Evolutionary conservation across 2,888 invertebrate genomes (phyloP), one percentile per base, ranked within the genome.

Genomic region (Andrena trimmerana): DNA sequence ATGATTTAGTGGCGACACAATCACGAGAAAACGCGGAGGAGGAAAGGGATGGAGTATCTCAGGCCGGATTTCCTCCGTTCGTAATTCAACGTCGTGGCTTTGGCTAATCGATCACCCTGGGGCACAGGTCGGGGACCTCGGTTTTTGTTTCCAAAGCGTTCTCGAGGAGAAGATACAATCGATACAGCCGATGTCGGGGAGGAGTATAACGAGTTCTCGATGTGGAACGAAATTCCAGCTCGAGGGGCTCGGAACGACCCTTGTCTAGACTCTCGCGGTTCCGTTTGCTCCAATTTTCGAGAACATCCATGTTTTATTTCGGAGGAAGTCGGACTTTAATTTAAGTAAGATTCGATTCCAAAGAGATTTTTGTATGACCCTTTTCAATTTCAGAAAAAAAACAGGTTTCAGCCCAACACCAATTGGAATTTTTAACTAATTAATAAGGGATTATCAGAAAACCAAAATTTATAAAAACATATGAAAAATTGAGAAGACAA

Each of bases 1-100:
- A 29, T 2, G 29, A 62, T 50, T 71, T 33, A 70, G n/a, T 70
- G 27, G 10, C 54, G 2, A 62, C 6, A 42, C 36, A 59, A 13
- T 20, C 2, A 36, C 7, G 68, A 42, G 27, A 20, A 68, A 52
- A n/a, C 36, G n/a, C 57, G 50, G 68, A 48, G 48, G 54, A 59
- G 36, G 72, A 52, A 27, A 68, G 31, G 20, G 36, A 67, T 36
- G 20, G 33, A 33, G 66, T n/a, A 74, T 71, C 60, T 88, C 86
- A 48, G 71, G 85, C 86, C 88, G 86, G 86, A 88, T 86, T 86
- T 88, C 88, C 86, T 85, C 76, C 78, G 67, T 75, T 78, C 65
- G 81, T 72, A 76, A 79, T 79, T 84, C 77, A 84, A 81, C 80
- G 52, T 83, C 71, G 48, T 13, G 65, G 81, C 70, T 81, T 65